Conservation (phyloP, 2,113 vertebrate genomes). For the Platichthys flesus region DNA sequence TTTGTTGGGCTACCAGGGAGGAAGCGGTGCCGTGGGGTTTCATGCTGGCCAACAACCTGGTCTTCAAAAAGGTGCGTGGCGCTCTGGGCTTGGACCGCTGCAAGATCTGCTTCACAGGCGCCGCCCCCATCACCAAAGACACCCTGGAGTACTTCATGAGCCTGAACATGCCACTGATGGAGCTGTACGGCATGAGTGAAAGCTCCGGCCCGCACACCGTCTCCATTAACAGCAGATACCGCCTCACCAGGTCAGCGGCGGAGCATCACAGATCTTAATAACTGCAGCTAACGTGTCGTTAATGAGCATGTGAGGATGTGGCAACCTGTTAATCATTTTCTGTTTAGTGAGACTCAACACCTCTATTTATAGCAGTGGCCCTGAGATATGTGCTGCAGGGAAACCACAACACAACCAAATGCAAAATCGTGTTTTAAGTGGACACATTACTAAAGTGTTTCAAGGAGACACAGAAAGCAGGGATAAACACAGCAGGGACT, state of each 20-base stretch:
- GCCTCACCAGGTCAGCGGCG: constrained; percentile 73
- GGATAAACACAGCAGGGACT: too few species aligned
- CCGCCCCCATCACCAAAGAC: constrained; percentile 80
- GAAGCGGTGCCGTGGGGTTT: constrained; percentile 78
- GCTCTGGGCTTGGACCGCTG: constrained; percentile 83
- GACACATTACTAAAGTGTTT: too few species aligned
- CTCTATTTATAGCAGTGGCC: too few species aligned
- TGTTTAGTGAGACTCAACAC: too few species aligned
- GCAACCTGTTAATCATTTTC: too few species aligned
- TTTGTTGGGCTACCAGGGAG: constrained; percentile 57
- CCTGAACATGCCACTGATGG: constrained; percentile 79
- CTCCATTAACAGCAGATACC: constrained; percentile 53
- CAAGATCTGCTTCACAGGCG: constrained; percentile 73
- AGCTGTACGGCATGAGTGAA: constrained; percentile 84
- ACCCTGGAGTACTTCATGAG: constrained; percentile 87
- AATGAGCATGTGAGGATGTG: background rate
- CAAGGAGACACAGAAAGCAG: too few species aligned
- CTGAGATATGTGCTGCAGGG: too few species aligned
- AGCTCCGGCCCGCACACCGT: constrained; percentile 79
- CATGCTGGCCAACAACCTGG: constrained; percentile 80
- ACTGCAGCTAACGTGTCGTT: background rate
- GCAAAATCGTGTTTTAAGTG: too few species aligned
- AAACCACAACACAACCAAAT: too few species aligned
- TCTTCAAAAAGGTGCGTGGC: constrained; percentile 78
- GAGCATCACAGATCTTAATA: too few species aligned